These are phyloP conservation scores for Brachirus orientalis DNA, from an alignment of 2,113 vertebrate species.

Conservation along the genomic window DNA sequence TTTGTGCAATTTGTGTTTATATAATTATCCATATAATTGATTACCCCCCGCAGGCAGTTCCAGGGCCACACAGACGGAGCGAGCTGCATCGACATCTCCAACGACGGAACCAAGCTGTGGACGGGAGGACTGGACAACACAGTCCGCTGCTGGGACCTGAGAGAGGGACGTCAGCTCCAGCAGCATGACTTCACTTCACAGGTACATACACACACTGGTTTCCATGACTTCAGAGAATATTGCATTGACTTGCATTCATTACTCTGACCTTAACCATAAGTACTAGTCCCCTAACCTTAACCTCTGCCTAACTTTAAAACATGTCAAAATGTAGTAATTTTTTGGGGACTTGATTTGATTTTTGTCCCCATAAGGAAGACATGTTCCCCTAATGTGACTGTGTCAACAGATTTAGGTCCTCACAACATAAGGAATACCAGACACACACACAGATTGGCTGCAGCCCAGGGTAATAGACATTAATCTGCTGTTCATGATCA, in stretches of 20 bases:
- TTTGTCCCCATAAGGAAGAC: no score
- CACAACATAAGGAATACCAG: no score
- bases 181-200: constrained; percentile 85
- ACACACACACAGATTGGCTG: not conserved
- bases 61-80: constrained; percentile 85
- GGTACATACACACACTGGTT: constrained; percentile 53
- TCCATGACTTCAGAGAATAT: no score
- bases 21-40: not conserved
- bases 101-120: constrained; percentile 85
- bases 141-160: constrained; percentile 83
- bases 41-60: constrained; percentile 75
- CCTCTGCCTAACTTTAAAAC: no score
- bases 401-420: no score
- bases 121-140: constrained; percentile 86
- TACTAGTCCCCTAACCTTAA: no score
- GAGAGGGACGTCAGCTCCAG: constrained; percentile 83
- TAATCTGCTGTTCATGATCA: not conserved
- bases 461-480: not conserved
- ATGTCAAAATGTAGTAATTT: no score
- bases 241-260: no score
- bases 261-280: no score
- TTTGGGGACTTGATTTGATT: no score
- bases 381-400: no score
- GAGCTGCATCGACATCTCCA: constrained; percentile 86
- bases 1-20: not conserved